Percentiles rank a stretch among this genome's conserved stretches.
These are phyloP conservation scores for Pristionchus maxplancki DNA, from an alignment of 2,888 invertebrate genomes.

Conservation along the genomic window DNA sequence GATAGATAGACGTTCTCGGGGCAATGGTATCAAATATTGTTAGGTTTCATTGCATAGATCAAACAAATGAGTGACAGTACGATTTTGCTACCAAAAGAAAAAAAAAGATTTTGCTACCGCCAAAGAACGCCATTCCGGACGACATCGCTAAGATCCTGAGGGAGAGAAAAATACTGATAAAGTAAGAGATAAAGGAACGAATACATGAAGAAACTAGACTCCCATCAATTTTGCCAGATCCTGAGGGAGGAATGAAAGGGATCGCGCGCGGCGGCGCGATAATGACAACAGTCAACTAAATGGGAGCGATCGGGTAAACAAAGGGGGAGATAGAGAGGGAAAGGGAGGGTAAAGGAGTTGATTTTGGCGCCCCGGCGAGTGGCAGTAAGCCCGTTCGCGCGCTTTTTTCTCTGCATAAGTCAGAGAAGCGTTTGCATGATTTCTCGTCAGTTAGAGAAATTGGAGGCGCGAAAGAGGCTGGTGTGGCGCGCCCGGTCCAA, in stretches of 20 bases:
- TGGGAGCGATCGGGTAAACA: not conserved
- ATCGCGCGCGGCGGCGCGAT: not conserved
- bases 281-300: constrained; percentile 15
- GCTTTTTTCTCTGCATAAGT: not conserved
- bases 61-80: too few species aligned
- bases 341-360: not conserved
- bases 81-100: not conserved
- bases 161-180: too few species aligned
- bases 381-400: not conserved
- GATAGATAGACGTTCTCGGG: not conserved
- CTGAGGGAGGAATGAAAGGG: not conserved
- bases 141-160: too few species aligned
- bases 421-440: not conserved
- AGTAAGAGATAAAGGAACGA: too few species aligned
- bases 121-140: too few species aligned
- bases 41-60: too few species aligned
- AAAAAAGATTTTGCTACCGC: not conserved
- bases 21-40: not conserved
- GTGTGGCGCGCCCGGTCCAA: too few species aligned
- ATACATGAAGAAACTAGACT: too few species aligned
- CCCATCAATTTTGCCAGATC: not conserved
- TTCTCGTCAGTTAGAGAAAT: too few species aligned
- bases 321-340: not conserved
- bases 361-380: not conserved
- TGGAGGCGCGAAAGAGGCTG: too few species aligned